Percentiles rank a stretch among this genome's conserved stretches.
Conservation (phyloP, 2,797 vertebrate genomes). For the Mycteria americana region DNA sequence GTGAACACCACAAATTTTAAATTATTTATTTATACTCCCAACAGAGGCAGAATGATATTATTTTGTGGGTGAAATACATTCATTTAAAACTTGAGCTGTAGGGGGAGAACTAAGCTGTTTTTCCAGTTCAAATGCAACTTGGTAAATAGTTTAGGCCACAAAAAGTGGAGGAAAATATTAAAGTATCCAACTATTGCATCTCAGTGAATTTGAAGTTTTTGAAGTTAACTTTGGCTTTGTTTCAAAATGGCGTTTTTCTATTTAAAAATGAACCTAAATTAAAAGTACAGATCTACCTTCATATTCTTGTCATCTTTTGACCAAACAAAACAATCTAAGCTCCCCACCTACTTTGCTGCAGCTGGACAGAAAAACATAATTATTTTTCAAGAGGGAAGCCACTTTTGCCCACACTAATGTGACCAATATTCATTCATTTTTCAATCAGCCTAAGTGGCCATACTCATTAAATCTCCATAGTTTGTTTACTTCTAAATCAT, state of each 20-base stretch:
- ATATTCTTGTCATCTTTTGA: background rate
- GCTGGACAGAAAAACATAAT: background rate
- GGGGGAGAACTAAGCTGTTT: background rate
- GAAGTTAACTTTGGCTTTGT: background rate
- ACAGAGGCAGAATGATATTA: background rate
- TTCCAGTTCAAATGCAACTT: background rate
- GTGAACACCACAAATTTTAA: background rate
- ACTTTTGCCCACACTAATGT: slow-evolving; percentile 16
- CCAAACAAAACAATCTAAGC: background rate
- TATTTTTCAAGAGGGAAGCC: slow-evolving; percentile 36
- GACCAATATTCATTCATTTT: slow-evolving; percentile 27
- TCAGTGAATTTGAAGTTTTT: background rate
- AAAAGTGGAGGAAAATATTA: background rate
- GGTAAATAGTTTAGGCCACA: background rate
- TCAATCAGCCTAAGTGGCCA: slow-evolving; percentile 46
- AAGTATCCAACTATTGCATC: background rate
- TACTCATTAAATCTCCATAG: slow-evolving; percentile 7
- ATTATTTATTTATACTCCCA: background rate
- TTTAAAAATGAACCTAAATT: background rate
- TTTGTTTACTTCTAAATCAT: slow-evolving; percentile 23
- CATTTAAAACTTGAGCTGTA: background rate
- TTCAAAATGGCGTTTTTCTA: background rate
- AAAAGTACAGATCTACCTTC: background rate
- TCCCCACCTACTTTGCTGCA: background rate
- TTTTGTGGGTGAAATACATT: background rate